phyloP scores from a whole-genome alignment of 2,888 invertebrate genomes.

The Cataglyphis rosenhaueri region DNA sequence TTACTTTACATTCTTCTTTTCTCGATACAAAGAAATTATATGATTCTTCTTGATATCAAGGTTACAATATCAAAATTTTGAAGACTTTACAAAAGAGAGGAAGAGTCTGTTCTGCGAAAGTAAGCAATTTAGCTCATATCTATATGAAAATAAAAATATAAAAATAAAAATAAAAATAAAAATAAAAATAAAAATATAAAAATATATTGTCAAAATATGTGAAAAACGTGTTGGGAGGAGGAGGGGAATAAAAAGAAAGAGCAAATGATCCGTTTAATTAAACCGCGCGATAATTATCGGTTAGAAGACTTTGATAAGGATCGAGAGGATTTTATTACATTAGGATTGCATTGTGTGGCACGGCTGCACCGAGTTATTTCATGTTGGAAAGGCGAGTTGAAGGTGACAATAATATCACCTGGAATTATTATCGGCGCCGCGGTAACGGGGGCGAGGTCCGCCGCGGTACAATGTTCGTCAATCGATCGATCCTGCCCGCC shows the following conservation, averaged over 20 bases:
- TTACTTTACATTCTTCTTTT: neutral
- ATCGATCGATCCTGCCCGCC: conserved; percentile 79
- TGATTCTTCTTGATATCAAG: neutral
- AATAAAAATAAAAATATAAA: neutral
- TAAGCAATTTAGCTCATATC: neutral
- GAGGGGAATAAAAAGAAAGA: neutral
- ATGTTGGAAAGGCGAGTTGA: conserved; percentile 41
- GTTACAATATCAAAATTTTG: neutral
- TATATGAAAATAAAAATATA: neutral
- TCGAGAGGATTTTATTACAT: conserved; percentile 18
- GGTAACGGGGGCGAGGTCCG: conserved; percentile 46
- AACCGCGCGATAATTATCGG: conserved; percentile 11
- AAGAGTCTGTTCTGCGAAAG: neutral
- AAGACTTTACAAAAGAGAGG: neutral
- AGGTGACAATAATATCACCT: conserved; percentile 58
- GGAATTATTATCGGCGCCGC: conserved; percentile 52
- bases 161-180: neutral
- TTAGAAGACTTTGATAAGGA: conserved; percentile 16
- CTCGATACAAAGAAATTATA: neutral
- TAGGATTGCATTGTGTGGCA: conserved; percentile 18
- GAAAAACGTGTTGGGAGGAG: neutral
- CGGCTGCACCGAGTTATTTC: conserved; percentile 48
- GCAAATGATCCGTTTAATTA: conserved; percentile 23
- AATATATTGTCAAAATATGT: neutral
- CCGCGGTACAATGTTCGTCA: conserved; percentile 68